Evolutionary conservation across 2,797 vertebrate genomes (phyloP).

Genomic region (Cirrhinus mrigala): DNA sequence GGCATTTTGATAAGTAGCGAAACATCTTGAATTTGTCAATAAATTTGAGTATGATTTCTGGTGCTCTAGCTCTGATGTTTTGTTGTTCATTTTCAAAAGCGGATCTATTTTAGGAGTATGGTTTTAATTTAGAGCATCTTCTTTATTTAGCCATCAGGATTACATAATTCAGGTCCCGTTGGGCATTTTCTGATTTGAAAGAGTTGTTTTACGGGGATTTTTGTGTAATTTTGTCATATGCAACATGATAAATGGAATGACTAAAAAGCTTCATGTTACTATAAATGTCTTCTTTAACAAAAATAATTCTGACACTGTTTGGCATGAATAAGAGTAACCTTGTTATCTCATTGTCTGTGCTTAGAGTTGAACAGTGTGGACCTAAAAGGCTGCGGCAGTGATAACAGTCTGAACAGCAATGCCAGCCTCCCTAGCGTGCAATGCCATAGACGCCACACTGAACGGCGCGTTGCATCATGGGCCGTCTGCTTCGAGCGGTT

Average conservation of each 20-base stretch:
- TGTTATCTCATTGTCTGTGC: conserved; percentile 40
- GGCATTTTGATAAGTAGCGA: not conserved
- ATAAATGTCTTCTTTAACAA: not conserved
- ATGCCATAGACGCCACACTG: conserved; percentile 90
- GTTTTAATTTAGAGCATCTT: not conserved
- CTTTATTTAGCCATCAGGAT: not conserved
- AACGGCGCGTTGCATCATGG: conserved; percentile 95
- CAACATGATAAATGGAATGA: not conserved
- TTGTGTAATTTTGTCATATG: not conserved
- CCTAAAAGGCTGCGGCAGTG: conserved; percentile 93
- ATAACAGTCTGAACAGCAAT: conserved; percentile 97
- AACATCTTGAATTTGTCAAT: not conserved
- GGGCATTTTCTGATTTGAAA: not conserved
- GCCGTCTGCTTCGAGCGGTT: conserved; percentile 96
- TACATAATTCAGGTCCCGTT: not conserved
- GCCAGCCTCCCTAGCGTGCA: conserved; percentile 96
- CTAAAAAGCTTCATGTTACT: no score
- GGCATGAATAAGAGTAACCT: not conserved
- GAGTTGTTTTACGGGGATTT: not conserved
- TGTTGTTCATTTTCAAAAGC: not conserved
- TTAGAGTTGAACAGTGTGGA: conserved; percentile 93
- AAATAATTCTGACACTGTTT: not conserved
- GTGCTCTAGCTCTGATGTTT: not conserved
- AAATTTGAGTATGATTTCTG: not conserved
- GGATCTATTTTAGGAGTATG: not conserved